Conservation (phyloP, 2,888 invertebrate species). For the Scaptomyza flava region DNA sequence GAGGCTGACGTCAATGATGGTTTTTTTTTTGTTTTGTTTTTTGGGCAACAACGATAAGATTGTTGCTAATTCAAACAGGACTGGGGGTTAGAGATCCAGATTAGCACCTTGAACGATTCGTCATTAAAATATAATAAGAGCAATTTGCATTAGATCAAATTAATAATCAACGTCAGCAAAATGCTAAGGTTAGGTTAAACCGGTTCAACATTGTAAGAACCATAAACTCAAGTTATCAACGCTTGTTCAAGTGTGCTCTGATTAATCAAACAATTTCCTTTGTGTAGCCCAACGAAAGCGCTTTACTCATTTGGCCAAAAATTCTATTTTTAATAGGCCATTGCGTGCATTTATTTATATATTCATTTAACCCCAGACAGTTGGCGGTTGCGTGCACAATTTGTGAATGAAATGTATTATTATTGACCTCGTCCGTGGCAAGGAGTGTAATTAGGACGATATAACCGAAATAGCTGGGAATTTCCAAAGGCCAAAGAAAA, state of each 20-base stretch:
- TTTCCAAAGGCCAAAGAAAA: constrained; percentile 46
- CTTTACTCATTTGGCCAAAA: neutral
- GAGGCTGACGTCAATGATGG: constrained; percentile 24
- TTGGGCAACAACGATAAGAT: constrained; percentile 7
- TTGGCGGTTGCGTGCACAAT: constrained; percentile 31
- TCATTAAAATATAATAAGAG: neutral
- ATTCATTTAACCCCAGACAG: constrained; percentile 1
- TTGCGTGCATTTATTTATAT: constrained; percentile 52
- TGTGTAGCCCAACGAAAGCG: neutral
- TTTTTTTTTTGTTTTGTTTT: neutral
- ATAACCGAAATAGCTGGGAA: constrained; percentile 59
- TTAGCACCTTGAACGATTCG: neutral
- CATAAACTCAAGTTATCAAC: no score
- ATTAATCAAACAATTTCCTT: constrained; percentile 1
- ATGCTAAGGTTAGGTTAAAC: neutral
- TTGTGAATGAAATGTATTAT: constrained; percentile 14
- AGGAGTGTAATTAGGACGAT: constrained; percentile 20
- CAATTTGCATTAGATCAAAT: constrained; percentile 1
- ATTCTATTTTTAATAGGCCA: constrained; percentile 41
- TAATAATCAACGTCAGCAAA: neutral
- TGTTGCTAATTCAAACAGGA: constrained; percentile 1
- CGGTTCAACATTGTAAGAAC: neutral
- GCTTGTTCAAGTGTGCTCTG: no score
- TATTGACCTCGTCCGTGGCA: constrained; percentile 15
- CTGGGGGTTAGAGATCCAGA: neutral